Conservation (phyloP, 1,140 invertebrate genomes). For the Philopotamus ludificatus region DNA sequence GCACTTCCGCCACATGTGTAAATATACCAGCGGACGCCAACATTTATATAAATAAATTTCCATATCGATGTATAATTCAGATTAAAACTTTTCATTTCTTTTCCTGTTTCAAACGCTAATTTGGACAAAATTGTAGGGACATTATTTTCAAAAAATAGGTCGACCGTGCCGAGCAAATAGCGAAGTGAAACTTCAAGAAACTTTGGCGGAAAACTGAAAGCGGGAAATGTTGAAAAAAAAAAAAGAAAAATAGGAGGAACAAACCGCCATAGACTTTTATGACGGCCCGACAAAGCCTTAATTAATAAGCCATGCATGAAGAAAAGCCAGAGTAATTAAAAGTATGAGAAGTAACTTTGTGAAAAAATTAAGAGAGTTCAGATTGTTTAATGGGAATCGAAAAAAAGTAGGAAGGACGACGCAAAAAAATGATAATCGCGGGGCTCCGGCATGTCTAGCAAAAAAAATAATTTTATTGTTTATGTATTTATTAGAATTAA, state of each 20-base stretch:
- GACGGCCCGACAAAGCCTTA: constrained; percentile 34
- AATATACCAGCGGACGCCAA: no score
- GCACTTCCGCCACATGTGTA: no score
- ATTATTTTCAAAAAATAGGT: constrained; percentile 23
- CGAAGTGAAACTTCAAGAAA: constrained; percentile 12
- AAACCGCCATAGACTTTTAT: constrained; percentile 29
- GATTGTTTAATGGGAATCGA: constrained; percentile 31
- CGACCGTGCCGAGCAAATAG: constrained; percentile 21
- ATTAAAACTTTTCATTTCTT: constrained; percentile 7
- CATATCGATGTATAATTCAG: constrained; percentile 22
- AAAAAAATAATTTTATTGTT: no score
- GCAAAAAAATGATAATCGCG: constrained; percentile 6
- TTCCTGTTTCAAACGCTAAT: neutral
- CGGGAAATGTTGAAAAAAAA: neutral
- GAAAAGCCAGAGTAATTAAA: constrained; percentile 40
- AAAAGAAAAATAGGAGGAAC: constrained; percentile 13
- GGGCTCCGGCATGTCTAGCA: neutral
- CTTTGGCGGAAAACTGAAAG: constrained; percentile 12
- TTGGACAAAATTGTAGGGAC: constrained; percentile 15
- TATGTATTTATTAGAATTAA: no score
- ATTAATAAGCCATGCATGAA: constrained; percentile 42
- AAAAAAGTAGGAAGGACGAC: neutral
- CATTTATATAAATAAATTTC: no score
- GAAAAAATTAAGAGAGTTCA: constrained; percentile 35
- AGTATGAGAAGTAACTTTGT: constrained; percentile 38